Conservation (phyloP, 2,797 vertebrate species). For the Onychomys torridus region DNA sequence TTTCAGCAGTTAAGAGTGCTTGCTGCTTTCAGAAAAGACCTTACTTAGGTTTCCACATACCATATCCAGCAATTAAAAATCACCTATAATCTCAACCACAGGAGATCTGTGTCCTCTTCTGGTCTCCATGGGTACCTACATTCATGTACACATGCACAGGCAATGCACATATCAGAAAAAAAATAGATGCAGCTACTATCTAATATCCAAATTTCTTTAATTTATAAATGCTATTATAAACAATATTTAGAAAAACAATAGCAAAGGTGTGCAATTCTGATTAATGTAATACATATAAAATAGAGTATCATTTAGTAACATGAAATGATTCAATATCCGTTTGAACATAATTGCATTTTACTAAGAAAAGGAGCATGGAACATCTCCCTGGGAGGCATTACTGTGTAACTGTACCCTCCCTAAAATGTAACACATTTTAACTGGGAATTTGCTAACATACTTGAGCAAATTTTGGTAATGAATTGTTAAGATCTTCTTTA, state of each 20-base stretch:
- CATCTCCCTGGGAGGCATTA: background rate
- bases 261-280: background rate
- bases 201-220: background rate
- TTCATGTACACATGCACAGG: background rate
- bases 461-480: background rate
- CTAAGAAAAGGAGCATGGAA: background rate
- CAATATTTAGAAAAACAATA: background rate
- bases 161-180: background rate
- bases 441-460: slow-evolving; percentile 7
- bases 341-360: background rate
- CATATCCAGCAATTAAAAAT: background rate
- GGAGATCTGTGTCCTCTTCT: background rate
- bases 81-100: background rate
- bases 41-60: background rate
- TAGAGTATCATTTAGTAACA: background rate
- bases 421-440: background rate
- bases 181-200: background rate
- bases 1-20: background rate
- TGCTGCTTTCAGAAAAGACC: background rate
- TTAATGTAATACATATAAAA: background rate
- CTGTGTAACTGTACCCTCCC: background rate
- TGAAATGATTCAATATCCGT: background rate
- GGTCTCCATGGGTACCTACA: background rate
- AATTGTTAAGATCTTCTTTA: background rate
- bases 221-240: background rate